These are phyloP conservation scores for Artemia franciscana DNA, from an alignment of 1,140 invertebrate species.

Conservation along the genomic window DNA sequence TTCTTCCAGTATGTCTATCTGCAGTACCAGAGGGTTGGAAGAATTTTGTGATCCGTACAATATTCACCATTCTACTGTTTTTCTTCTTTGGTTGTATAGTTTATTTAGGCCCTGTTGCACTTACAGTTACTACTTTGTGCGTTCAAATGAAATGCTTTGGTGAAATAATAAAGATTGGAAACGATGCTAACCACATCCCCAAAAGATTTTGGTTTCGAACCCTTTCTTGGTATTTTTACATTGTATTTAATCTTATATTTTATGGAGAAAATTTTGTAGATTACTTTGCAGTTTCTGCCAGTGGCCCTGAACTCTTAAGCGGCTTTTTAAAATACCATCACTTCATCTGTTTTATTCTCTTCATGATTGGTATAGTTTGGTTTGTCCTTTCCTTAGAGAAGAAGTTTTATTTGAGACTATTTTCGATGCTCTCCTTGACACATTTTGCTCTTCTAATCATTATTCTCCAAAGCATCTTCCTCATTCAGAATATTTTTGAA, in stretches of 20 bases:
- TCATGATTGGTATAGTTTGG: conserved; percentile 90
- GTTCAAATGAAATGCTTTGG: conserved; percentile 99
- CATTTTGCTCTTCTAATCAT: conserved; percentile 93
- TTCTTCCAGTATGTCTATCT: too few relatives aligned
- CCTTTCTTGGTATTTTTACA: conserved; percentile 94
- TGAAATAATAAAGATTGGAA: conserved; percentile 98
- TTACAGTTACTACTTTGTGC: conserved; percentile 82
- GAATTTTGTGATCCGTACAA: too few relatives aligned
- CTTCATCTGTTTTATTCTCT: conserved; percentile 90
- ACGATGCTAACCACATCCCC: conserved; percentile 90
- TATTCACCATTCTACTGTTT: too few relatives aligned
- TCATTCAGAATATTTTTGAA: conserved; percentile 95
- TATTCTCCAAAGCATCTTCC: conserved; percentile 89
- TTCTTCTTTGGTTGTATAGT: conserved; percentile 89
- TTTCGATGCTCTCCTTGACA: conserved; percentile 95
- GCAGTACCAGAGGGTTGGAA: too few relatives aligned
- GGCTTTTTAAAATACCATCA: conserved; percentile 86
- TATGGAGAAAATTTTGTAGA: conserved; percentile 94
- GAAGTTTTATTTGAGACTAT: conserved; percentile 94
- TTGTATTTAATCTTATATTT: conserved; percentile 97
- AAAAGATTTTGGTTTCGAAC: conserved; percentile 96
- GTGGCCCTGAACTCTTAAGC: conserved; percentile 66
- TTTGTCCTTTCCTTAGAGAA: conserved; percentile 92
- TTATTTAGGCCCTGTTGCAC: conserved; percentile 75
- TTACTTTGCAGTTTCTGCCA: conserved; percentile 86